Base-by-base conservation (phyloP, 1,140 invertebrate genomes). In the Gryon sp. region DNA sequence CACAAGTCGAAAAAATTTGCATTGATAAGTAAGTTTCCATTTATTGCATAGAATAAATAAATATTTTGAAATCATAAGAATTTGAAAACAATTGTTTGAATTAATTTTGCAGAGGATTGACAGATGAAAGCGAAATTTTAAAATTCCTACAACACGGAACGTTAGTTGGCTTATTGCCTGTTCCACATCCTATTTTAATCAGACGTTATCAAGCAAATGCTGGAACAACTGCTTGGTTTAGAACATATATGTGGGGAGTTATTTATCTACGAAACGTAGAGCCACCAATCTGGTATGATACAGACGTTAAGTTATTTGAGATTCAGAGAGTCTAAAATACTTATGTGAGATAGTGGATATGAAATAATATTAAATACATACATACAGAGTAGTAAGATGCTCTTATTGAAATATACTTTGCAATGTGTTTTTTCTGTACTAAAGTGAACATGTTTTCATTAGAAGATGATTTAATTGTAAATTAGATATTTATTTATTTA, bases 1-100 rank as follows among this genome's bases (percentile, higher is more conserved):
- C 99, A 40, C 98, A 99, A 91, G 98, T 99, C 6, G 98, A 99
- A 90, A 99, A 99, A 90, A 99, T 99, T 79, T 99, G 98, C 88
- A 99, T 99, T 83, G 98, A 99, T 87, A 99, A 99, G 97, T 99
- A 87, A 91, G 92, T 90, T 46, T 30, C 8, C n/a, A 57, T 14
- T 6, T 46, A 20, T 15, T 24, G 11, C 0, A 45, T 24, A 22
- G 24, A 12, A 12, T 45, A 14, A 24, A 36, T n/a, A 53, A 22
- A 12, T 9, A 53, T 3, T 20, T 14, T 14, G 9, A 46, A 48
- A 30, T 11, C 14, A 22, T 14, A 4, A 22, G 7, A 12, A 50
- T 46, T 12, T 46, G 7, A 28, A 12, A 4, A 12, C 18, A 34
- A 50, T 34, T 28, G 18, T 40, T 26, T 22, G 62, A 60, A 53